Evolutionary conservation across 2,797 vertebrate genomes (phyloP), one percentile per base, ranked within the genome.

Genomic region (Syngnathus rostellatus): DNA sequence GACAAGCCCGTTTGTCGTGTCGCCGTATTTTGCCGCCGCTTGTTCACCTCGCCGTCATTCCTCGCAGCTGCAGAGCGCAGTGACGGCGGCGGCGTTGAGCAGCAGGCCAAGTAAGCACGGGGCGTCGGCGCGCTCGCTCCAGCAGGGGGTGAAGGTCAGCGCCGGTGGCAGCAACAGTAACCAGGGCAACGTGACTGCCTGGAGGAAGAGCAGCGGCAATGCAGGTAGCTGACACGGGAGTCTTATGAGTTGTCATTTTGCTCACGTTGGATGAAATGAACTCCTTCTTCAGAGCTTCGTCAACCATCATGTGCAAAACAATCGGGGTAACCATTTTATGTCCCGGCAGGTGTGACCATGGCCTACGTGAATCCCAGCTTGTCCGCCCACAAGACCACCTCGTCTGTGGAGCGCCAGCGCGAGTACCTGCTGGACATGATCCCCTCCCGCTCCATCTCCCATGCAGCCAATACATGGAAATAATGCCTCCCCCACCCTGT

Each of bases 401-500:
- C 95, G 0, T 91, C 97, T 10, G 94, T 95, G 65, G 97, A 99
- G 67, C 96, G 97, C 85, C 97, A 99, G 84, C 93, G 97, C 63
- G 97, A 99, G 77, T 99, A 99, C 82, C 95, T 99, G 77, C 92
- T 99, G 83, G 96, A 98, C 89, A 98, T 99, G 97, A 98, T 99
- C 83, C 97, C 97, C 23, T 95, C 97, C 39, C 94, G 96, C 78
- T 94, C 97, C 74, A 95, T 98, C 90, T 94, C 95, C 86, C 97
- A 99, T 81, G 93, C 96, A 0, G 93, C 96, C 86, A 95, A 92
- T 81, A 89, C 95, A 64, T 99, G 97, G 96, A 99, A 99, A 93
- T 98, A 94, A 91, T 91, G 76, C 78, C 45, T 66, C 62, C 77
- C 77, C 75, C 68, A 40, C 74, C 72, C 25, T 14, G 31, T 31